These are phyloP conservation scores for Umimayanthus kanabou DNA, from an alignment of 92 coral and sea anemone species.

Conservation along the genomic window DNA sequence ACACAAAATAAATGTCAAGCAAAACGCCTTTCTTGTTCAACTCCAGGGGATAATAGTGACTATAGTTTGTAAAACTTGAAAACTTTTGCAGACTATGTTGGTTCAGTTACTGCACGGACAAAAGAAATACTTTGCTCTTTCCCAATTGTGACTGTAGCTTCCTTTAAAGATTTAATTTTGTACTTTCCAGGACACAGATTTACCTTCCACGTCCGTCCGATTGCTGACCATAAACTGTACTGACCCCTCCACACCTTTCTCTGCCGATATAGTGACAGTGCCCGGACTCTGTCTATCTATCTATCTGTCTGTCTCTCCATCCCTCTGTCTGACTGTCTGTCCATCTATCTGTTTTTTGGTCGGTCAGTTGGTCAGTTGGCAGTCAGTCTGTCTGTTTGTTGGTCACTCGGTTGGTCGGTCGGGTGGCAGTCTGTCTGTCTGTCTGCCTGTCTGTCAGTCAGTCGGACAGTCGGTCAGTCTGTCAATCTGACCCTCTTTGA, in stretches of 20 bases:
- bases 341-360: not conserved
- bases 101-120: not conserved
- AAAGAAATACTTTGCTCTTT: not conserved
- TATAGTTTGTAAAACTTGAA: not conserved
- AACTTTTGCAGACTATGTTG: not conserved
- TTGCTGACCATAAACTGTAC: not conserved
- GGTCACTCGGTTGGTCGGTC: not conserved
- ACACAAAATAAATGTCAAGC: not conserved
- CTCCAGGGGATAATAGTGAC: not conserved
- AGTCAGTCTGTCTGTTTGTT: too few species aligned
- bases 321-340: slow-evolving; percentile 1
- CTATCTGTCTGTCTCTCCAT: not conserved
- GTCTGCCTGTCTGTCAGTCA: not conserved
- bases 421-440: not conserved
- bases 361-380: not conserved
- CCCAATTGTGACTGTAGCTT: not conserved
- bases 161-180: not conserved
- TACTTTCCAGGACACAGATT: too few species aligned
- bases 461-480: too few species aligned
- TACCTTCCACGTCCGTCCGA: not conserved
- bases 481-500: too few species aligned
- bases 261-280: too few species aligned
- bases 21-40: not conserved
- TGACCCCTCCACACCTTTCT: not conserved
- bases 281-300: not conserved